Base-by-base conservation (phyloP, 1,140 invertebrate species). In the Drosophila littoralis region DNA sequence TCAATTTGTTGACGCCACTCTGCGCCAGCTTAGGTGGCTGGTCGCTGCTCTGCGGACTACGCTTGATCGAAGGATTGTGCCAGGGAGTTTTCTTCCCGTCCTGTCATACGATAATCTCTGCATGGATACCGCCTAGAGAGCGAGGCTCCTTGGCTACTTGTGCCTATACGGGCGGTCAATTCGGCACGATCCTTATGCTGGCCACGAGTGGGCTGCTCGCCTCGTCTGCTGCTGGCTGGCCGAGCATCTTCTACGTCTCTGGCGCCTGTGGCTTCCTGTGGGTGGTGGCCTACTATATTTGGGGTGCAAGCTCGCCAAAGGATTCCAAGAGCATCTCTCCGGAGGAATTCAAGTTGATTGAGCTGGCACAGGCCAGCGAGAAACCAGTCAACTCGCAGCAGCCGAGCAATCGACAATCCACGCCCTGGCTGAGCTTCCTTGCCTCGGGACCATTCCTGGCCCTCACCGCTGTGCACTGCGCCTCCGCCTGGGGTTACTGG, bases 401-500 rank as follows among this genome's bases (percentile, higher is more conserved):
- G 32, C 55, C 52, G 4, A 67, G 54, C 8, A 58, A 52, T 35
- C 40, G 59, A 1, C 70, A 65, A 4, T 6, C 72, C 0, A 66
- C 48, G 8, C 97, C 97, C 4, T 98, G 97, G 97, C 93, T 92
- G 52, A 90, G 93, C 15, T 97, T 98, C 42, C 92, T 96, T 0
- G 95, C 94, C 0, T 97, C 96, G 1, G 61, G 94, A 7, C 96
- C 97, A 1, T 95, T 98, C 65, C 97, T 96, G 95, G 96, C 97
- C 0, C 93, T 98, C 0, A 46, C 22, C 3, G 43, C 68, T 0
- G 33, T 43, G n/a, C 78, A 77, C 38, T 40, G 55, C n/a, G 67
- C 57, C 28, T 96, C 98, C 81, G 97, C 97, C 90, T 98, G 97
- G 97, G 97, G 97, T 1, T 97, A 97, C 89, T 98, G 97, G 94